phyloP scores from a whole-genome alignment of 2,113 vertebrate genomes.

The Gadus macrocephalus region DNA sequence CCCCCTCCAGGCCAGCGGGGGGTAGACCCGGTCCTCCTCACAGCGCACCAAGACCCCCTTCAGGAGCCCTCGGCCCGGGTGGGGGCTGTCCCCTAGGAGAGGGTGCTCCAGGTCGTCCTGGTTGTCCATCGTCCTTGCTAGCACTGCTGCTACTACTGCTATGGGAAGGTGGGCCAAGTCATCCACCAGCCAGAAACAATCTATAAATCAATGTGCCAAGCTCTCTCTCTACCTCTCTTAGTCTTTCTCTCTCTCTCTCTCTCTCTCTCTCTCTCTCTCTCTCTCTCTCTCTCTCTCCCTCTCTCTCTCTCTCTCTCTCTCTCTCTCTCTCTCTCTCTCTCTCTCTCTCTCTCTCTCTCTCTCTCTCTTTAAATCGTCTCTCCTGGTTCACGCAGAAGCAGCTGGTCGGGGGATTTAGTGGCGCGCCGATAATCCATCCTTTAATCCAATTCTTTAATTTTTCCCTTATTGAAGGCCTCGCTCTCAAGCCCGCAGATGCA shows the following conservation, averaged over 20 bases:
- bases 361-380: neutral
- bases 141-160: conserved; percentile 8
- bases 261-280: conserved; percentile 17
- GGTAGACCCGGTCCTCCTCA: conserved; percentile 68
- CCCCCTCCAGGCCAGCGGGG: conserved; percentile 63
- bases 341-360: neutral
- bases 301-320: neutral
- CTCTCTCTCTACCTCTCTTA: conserved; percentile 21
- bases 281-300: neutral
- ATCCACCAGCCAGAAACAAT: conserved; percentile 50
- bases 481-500: conserved; percentile 26
- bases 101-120: conserved; percentile 74
- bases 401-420: conserved; percentile 44
- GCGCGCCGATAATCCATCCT: conserved; percentile 57
- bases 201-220: conserved; percentile 30
- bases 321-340: neutral
- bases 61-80: conserved; percentile 44
- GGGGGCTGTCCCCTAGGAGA: conserved; percentile 62
- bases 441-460: conserved; percentile 61
- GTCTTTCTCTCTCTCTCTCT: conserved; percentile 14
- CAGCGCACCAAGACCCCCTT: conserved; percentile 66
- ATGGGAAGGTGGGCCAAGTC: conserved; percentile 26
- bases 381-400: conserved; percentile 37
- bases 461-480: conserved; percentile 33
- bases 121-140: conserved; percentile 60